Evolutionary conservation across 2,797 vertebrate genomes (phyloP), one percentile per base, ranked within the genome.

Genomic region (Mastacembelus armatus): DNA sequence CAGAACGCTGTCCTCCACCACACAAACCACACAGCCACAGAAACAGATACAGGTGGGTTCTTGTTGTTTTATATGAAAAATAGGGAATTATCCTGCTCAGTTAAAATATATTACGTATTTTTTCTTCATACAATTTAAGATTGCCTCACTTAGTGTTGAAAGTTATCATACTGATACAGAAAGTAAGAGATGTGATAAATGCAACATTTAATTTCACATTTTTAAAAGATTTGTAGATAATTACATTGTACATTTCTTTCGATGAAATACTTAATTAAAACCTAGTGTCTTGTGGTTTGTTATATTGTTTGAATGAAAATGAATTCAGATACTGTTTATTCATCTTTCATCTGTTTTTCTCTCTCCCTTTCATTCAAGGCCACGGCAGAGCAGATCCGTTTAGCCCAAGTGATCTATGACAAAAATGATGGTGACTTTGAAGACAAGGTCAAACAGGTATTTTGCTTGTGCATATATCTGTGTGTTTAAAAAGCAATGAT

Each of bases 321-420:
- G 4, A 55, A 11, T 3, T 11, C 8, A 38, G 1, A 0, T 21
- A 19, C 4, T 65, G 26, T 78, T 71, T 74, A 3, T 91, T 92
- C 57, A 85, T 15, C n/a, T 22, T 48, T 30, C n/a, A 8, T 39
- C 15, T 52, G 2, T 29, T 80, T n/a, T n/a, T n/a, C n/a, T n/a
- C n/a, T n/a, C n/a, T n/a, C n/a, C n/a, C n/a, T n/a, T n/a, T n/a
- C n/a, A n/a, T n/a, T n/a, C n/a, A n/a, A 99, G 98, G 96, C 97
- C 85, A 99, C 98, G 92, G 96, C 96, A 83, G 98, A 99, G 95
- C 98, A 99, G 91, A 98, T 99, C 85, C 96, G 96, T 85, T 94
- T 99, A 1, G 98, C 97, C 87, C 96, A 99, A 85, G 90, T 99
- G 94, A 98, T 98, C 88, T 97, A 96, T 0, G 97, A 98, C 93